Evolutionary conservation across 2,797 vertebrate species (phyloP).

Genomic region (Myotis pilosus): DNA sequence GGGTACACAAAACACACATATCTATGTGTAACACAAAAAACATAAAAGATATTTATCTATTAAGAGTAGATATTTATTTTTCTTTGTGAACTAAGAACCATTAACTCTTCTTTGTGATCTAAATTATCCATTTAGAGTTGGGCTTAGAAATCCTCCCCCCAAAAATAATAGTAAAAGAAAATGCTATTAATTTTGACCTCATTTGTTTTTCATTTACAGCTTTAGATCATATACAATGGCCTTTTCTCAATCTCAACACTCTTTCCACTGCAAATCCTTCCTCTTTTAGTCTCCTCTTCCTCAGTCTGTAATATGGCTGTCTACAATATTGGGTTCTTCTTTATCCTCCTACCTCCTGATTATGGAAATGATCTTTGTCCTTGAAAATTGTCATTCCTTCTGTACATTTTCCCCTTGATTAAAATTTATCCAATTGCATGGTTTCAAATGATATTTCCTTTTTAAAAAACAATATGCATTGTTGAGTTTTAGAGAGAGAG

Average conservation of each 20-base stretch:
- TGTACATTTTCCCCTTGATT: not conserved
- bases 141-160: not conserved
- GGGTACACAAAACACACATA: not conserved
- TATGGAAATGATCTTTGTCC: slow-evolving; percentile 13
- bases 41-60: not conserved
- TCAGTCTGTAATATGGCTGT: not conserved
- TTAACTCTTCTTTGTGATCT: not conserved
- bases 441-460: slow-evolving; percentile 40
- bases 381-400: not conserved
- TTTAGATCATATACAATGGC: not conserved
- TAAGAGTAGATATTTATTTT: slow-evolving; percentile 8
- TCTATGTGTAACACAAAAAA: slow-evolving; percentile 14
- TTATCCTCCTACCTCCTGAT: not conserved
- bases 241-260: not conserved
- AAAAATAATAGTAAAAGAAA: slow-evolving; percentile 12
- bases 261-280: not conserved
- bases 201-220: not conserved
- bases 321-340: not conserved
- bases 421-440: slow-evolving; percentile 19
- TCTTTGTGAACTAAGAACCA: not conserved
- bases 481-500: too few relatives aligned
- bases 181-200: slow-evolving; percentile 4
- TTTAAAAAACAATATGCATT: not conserved
- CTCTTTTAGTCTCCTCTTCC: not conserved
- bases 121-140: slow-evolving; percentile 26